Base-by-base conservation (phyloP, 1,140 invertebrate species). In the Uloborus diversus region DNA sequence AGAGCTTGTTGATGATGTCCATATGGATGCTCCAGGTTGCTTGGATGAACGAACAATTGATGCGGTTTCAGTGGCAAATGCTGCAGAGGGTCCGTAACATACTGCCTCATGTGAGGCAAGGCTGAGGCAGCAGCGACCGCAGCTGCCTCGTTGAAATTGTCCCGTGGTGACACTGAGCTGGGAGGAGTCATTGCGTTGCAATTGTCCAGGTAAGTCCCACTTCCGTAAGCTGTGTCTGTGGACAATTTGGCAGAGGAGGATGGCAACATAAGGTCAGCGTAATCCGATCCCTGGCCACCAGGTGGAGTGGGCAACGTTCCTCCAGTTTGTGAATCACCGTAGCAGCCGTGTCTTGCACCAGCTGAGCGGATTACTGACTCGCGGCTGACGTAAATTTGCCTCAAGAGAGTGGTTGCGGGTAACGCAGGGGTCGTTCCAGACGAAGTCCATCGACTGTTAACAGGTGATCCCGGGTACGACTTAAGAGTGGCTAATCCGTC, bases 121-220 rank as follows among this genome's bases (percentile, higher is more conserved):
- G 71, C 81, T 0, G 81, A 71, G 5, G 78, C 78, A 14, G 78
- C 78, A 1, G 78, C 78, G 0, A 71, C 78, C 14, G 79, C 65
- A 13, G 71, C 81, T 5, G 81, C 81, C 30, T 82, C 81, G 20
- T 65, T 76, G 42, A 92, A 92, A 85, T 94, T 96, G 84, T 96
- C 95, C 51, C 95, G 89, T 1, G 96, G 96, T 5, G 96, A 97
- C 0, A 97, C 95, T 2, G 95, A 97, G 0, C 94, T 94, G 11
- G 96, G 96, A 53, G 96, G 96, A 0, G 96, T 97, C 93, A 97
- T 97, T n/a, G 95, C 94, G 27, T 94, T 94, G 79, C 87, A 86
- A 59, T 86, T 85, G 25, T 88, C 88, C 62, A 82, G 11, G n/a
- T 76, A 70, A 17, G 83, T 71, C 33, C 83, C 73, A 35, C 80